phyloP scores from a whole-genome alignment of 2,888 invertebrate species.

The Acleris emargana region DNA sequence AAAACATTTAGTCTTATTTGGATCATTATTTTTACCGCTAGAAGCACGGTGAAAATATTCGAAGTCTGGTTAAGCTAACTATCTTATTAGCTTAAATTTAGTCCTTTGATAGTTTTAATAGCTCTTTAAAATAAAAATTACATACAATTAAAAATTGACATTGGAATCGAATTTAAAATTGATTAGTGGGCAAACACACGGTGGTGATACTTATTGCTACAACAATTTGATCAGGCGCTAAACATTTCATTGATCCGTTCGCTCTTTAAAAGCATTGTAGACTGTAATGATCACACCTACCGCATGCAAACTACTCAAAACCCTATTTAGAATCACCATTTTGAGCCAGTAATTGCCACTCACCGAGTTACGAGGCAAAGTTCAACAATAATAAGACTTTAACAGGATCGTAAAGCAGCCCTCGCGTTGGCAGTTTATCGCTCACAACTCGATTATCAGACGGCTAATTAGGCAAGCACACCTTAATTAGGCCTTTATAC shows the following conservation, averaged over 20 bases:
- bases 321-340: slow-evolving; percentile 20
- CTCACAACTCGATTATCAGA: slow-evolving; percentile 52
- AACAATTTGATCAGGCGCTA: no score
- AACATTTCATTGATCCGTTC: neutral
- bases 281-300: neutral
- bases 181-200: no score
- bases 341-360: slow-evolving; percentile 50
- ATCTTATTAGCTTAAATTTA: no score
- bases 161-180: no score
- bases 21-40: no score
- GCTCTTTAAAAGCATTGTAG: neutral
- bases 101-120: no score
- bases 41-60: no score
- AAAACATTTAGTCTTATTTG: no score
- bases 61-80: no score
- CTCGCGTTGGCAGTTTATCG: slow-evolving; percentile 51
- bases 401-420: slow-evolving; percentile 60
- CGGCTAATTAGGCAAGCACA: slow-evolving; percentile 55
- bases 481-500: slow-evolving; percentile 52
- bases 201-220: no score
- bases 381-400: slow-evolving; percentile 65
- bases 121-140: no score
- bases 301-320: neutral
- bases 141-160: no score
- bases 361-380: slow-evolving; percentile 55